Base-by-base conservation (phyloP, 2,888 invertebrate species). In the Catocala nupta region DNA sequence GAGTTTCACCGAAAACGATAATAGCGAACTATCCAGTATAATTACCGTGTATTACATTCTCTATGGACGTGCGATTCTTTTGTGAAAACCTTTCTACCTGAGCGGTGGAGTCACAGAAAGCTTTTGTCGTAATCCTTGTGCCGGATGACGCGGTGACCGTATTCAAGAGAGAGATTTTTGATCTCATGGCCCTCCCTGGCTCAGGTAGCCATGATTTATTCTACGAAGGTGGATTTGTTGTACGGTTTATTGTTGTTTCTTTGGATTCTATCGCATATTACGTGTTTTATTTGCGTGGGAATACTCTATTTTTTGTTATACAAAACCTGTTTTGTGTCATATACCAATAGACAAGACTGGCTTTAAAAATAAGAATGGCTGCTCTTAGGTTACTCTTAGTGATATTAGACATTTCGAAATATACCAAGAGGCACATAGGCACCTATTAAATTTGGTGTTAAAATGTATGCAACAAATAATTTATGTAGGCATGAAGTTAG, bases 121-220 rank as follows among this genome's bases (percentile, higher is more conserved):
- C 81, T 68, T 82, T 86, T 87, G 77, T 77, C 60, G 68, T 81
- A 82, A 85, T 83, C 82, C 81, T 73, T 83, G 80, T 82, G 83
- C 80, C 77, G 80, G 75, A 62, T 61, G 58, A 68, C 72, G 69
- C 63, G 55, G 44, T 61, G 68, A 39, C 6, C 36, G 36, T 9
- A 39, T 39, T 39, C 9, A 39, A 39, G 9, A 39, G 36, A 61
- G 67, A 65, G 65, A 74, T 72, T 73, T 76, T 80, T 75, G 65
- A 70, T 73, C 67, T 71, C 66, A 65, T 68, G 71, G 71, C 78
- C 77, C 70, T 65, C 73, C 62, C 65, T 64, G 63, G 63, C 60
- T 63, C 77, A 78, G 75, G 77, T 79, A 79, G 65, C 58, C 58
- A 59, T 64, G 61, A 71, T 61, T 68, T 70, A 63, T 67, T 76